Percentiles rank a stretch among this genome's conserved stretches.
Conservation (phyloP, 2,113 vertebrate genomes). For the Cairina moschata region DNA sequence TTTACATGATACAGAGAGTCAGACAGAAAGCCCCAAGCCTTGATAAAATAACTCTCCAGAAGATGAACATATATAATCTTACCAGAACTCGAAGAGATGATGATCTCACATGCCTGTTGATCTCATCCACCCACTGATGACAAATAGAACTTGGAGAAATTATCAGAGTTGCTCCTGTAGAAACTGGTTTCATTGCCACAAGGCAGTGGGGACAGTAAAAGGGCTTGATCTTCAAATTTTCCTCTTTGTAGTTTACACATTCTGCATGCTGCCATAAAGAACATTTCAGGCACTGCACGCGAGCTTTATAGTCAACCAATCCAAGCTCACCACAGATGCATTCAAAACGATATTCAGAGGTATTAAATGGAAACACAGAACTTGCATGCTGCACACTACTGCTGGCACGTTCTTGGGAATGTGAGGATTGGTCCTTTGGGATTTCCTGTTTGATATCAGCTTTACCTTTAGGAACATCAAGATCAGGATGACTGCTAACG, state of each 20-base stretch:
- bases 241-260: conserved; percentile 96
- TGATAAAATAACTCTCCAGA: neutral
- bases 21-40: accelerated
- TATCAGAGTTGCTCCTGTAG: conserved; percentile 94
- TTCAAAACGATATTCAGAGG: conserved; percentile 91
- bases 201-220: conserved; percentile 99
- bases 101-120: conserved; percentile 92
- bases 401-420: conserved; percentile 35
- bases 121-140: conserved; percentile 99
- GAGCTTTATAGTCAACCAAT: conserved; percentile 88
- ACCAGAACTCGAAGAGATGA: conserved; percentile 94
- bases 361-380: conserved; percentile 80
- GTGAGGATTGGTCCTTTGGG: neutral
- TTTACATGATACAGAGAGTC: accelerated
- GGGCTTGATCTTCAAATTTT: conserved; percentile 87
- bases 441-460: neutral
- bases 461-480: neutral
- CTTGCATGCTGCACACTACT: conserved; percentile 35
- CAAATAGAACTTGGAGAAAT: conserved; percentile 98
- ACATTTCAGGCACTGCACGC: conserved; percentile 96
- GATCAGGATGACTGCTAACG: neutral
- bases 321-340: conserved; percentile 96
- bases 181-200: conserved; percentile 94
- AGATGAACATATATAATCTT: conserved; percentile 10
- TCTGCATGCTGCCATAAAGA: conserved; percentile 95